Evolutionary conservation across 2,113 vertebrate genomes (phyloP).

Genomic region (Heterotilapia buettikoferi): DNA sequence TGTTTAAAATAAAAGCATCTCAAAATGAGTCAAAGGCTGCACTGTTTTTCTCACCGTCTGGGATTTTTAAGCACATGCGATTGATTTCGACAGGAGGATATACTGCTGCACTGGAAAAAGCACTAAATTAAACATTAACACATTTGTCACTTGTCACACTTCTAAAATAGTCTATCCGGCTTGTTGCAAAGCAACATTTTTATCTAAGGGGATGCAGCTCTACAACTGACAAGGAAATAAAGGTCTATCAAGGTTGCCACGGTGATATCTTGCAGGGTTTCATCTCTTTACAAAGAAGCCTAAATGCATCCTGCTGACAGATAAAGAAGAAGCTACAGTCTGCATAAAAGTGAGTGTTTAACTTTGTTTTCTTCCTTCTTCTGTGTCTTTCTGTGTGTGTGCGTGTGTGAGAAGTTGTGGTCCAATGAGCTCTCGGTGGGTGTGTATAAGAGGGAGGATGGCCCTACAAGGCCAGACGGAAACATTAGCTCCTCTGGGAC

Average conservation of each 20-base stretch:
- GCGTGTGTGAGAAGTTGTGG: neutral
- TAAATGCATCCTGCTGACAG: neutral
- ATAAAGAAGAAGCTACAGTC: neutral
- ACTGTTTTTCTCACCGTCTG: neutral
- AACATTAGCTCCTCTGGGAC: constrained; percentile 61
- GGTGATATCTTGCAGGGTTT: neutral
- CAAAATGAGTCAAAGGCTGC: neutral
- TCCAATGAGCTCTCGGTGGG: constrained; percentile 43
- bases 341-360: neutral
- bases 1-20: neutral
- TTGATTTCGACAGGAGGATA: neutral
- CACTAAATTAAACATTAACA: neutral
- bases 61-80: neutral
- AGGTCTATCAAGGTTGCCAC: neutral
- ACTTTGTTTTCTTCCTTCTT: neutral
- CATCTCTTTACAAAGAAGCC: neutral
- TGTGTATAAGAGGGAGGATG: constrained; percentile 47
- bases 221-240: neutral
- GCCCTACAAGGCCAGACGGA: constrained; percentile 72
- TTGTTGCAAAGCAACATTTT: neutral
- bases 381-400: neutral
- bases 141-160: neutral
- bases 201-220: neutral
- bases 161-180: neutral
- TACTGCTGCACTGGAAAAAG: neutral